Evolutionary conservation across 2,113 vertebrate genomes (phyloP).

Genomic region (Zosterops japonicus): DNA sequence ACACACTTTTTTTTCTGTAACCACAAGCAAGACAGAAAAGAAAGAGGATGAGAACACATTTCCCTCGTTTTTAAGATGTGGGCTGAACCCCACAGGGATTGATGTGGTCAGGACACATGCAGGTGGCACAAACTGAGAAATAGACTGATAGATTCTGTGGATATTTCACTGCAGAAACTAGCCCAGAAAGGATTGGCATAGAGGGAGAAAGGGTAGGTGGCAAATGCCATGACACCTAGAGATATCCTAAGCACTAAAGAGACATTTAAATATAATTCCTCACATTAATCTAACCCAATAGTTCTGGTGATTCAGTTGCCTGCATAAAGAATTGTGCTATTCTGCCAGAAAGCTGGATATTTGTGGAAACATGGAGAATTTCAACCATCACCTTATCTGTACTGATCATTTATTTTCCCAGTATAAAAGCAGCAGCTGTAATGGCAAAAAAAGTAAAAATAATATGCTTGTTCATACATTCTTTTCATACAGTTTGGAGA

Average conservation of each 20-base stretch:
- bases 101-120: background rate
- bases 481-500: background rate
- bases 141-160: background rate
- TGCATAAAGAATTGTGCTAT: background rate
- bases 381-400: background rate
- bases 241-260: background rate
- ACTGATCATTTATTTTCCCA: background rate
- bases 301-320: background rate
- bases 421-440: slow-evolving; percentile 3
- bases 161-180: background rate
- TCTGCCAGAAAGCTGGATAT: background rate
- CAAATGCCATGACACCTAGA: background rate
- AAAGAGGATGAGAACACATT: background rate
- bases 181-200: background rate
- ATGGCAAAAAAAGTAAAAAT: slow-evolving; percentile 13
- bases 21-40: slow-evolving; percentile 2
- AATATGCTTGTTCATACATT: background rate
- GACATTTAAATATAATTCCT: background rate
- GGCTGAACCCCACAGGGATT: background rate
- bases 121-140: background rate
- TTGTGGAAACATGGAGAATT: background rate
- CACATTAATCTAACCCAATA: background rate
- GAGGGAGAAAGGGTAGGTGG: background rate
- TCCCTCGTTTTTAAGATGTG: background rate
- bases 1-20: background rate